These are phyloP conservation scores for Tragelaphus buxtoni DNA, from an alignment of 2,113 vertebrate species.

Conservation along the genomic window DNA sequence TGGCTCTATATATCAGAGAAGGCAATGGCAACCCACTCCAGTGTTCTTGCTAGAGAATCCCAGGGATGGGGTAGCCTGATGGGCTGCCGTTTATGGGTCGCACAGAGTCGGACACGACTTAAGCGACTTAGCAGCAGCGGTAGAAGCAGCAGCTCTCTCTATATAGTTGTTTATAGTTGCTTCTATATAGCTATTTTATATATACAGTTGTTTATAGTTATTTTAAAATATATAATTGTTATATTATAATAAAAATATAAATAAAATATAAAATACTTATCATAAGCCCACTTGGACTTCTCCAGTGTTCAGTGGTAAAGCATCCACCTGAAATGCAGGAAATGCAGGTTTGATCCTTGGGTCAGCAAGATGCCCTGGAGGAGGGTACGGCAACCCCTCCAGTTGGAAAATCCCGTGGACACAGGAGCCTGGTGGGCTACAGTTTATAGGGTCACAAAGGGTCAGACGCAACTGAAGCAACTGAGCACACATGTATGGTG, in stretches of 20 bases:
- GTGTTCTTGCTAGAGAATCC: no score
- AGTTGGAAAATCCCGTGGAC: neutral
- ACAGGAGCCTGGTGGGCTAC: no score
- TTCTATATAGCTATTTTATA: neutral
- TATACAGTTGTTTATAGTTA: neutral
- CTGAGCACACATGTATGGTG: no score
- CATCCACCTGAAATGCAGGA: neutral
- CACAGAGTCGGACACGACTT: no score
- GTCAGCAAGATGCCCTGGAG: neutral
- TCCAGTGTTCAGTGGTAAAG: neutral
- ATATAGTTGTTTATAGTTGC: no score
- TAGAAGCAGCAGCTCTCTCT: no score
- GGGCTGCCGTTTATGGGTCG: no score
- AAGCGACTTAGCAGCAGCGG: no score
- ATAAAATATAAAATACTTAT: neutral
- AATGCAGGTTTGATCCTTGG: neutral
- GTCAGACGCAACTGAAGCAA: no score
- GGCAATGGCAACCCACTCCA: no score
- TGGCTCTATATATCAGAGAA: neutral
- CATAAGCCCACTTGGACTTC: neutral
- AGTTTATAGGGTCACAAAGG: no score
- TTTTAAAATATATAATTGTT: neutral
- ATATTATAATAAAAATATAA: no score
- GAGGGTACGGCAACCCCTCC: neutral
- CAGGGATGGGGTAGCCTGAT: rapidly evolving